Evolutionary conservation across 2,888 invertebrate genomes (phyloP).

Genomic region (Drosophila sordidula): DNA sequence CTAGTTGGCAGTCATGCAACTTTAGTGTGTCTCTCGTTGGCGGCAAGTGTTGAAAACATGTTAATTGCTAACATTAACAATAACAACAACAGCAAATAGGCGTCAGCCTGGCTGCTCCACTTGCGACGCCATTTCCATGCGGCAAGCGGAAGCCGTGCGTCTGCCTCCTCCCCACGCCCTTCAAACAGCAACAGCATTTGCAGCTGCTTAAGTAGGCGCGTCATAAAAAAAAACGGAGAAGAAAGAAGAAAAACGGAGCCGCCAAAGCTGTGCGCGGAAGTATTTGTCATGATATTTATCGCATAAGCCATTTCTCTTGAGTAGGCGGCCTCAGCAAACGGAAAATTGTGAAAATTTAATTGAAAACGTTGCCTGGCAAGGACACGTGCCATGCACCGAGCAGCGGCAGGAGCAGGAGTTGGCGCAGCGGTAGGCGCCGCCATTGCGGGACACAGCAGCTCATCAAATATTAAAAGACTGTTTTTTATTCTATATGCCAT

Average conservation of each 20-base stretch:
- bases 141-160: conserved; percentile 61
- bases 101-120: conserved; percentile 56
- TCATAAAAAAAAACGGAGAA: conserved; percentile 12
- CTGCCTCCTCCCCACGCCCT: background rate
- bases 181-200: background rate
- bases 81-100: conserved; percentile 36
- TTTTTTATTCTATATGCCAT: conserved; percentile 26
- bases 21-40: conserved; percentile 42
- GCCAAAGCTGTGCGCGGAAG: conserved; percentile 60
- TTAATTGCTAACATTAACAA: conserved; percentile 77
- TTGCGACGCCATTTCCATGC: conserved; percentile 59
- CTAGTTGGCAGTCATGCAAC: conserved; percentile 52
- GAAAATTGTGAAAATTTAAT: conserved; percentile 78
- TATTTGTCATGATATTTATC: conserved; percentile 78
- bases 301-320: conserved; percentile 64
- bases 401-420: background rate
- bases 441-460: conserved; percentile 36
- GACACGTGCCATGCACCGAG: conserved; percentile 38
- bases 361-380: conserved; percentile 59
- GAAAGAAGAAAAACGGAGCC: conserved; percentile 13
- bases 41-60: conserved; percentile 78
- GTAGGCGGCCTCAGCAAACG: conserved; percentile 44
- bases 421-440: background rate
- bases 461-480: conserved; percentile 64
- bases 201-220: conserved; percentile 34